phyloP scores from a whole-genome alignment of 35 echinoderm and acorn worm species.

The Strongylocentrotus purpuratus region DNA sequence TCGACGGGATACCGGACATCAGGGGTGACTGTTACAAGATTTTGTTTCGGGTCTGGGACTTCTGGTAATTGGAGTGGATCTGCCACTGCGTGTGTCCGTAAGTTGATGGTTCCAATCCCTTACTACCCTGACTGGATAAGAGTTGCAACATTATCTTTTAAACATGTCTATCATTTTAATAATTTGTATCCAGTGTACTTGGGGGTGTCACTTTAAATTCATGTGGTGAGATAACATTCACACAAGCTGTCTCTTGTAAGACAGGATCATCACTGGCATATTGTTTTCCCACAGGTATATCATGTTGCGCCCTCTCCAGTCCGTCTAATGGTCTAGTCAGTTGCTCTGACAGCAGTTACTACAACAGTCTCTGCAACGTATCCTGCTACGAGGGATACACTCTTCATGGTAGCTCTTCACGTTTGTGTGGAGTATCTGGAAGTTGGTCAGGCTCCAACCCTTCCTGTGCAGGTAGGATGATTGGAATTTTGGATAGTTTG shows the following conservation, averaged over 20 bases:
- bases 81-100: neutral
- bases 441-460: neutral
- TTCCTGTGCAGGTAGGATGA: slow-evolving; percentile 13
- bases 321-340: neutral
- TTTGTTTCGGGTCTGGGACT: neutral
- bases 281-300: too few relatives aligned
- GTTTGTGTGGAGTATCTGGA: neutral
- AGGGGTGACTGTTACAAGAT: neutral
- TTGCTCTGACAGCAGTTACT: neutral
- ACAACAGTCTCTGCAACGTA: neutral
- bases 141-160: too few relatives aligned
- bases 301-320: neutral
- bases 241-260: too few relatives aligned
- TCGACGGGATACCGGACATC: neutral
- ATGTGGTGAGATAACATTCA: too few relatives aligned
- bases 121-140: too few relatives aligned
- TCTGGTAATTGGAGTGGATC: neutral
- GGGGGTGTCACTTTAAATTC: too few relatives aligned
- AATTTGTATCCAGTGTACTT: too few relatives aligned
- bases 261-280: too few relatives aligned
- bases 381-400: neutral
- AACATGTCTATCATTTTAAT: too few relatives aligned
- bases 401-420: neutral
- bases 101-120: too few relatives aligned
- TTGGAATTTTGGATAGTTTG: too few relatives aligned